Percentiles rank a stretch among this genome's conserved stretches.
phyloP scores from a whole-genome alignment of 2,888 invertebrate genomes.

The Cheiracanthium punctorium region DNA sequence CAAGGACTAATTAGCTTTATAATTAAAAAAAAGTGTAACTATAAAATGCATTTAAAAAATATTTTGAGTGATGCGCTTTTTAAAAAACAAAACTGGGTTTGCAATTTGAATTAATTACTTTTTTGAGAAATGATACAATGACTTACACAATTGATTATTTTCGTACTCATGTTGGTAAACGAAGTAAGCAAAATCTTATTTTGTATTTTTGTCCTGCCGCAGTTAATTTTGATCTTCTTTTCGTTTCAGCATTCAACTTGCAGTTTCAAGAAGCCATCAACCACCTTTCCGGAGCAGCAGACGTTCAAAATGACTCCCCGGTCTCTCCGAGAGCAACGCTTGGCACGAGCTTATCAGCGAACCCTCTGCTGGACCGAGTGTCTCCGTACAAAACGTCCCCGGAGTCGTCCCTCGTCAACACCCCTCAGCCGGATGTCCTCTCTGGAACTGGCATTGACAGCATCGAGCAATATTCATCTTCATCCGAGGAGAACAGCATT shows the following conservation, averaged over 20 bases:
- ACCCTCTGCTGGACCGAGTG: neutral
- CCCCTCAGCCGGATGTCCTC: slow-evolving; percentile 7
- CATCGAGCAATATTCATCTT: slow-evolving; percentile 42
- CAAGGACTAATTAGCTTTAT: too few relatives aligned
- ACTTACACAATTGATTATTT: too few relatives aligned
- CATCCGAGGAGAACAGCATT: slow-evolving; percentile 56
- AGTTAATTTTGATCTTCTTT: neutral
- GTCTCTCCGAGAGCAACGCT: neutral
- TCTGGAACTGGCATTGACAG: slow-evolving; percentile 14
- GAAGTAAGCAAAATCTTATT: too few relatives aligned
- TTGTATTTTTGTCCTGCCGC: too few relatives aligned
- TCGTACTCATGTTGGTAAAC: too few relatives aligned
- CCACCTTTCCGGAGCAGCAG: slow-evolving; percentile 14
- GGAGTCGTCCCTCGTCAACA: slow-evolving; percentile 35
- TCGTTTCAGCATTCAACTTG: slow-evolving; percentile 52
- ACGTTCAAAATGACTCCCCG: slow-evolving; percentile 18
- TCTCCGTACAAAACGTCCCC: slow-evolving; percentile 21
- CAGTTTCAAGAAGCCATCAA: slow-evolving; percentile 23
- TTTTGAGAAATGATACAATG: too few relatives aligned
- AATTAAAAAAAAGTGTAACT: too few relatives aligned
- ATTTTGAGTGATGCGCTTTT: too few relatives aligned
- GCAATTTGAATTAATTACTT: too few relatives aligned
- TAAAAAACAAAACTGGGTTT: too few relatives aligned
- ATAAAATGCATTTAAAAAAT: too few relatives aligned
- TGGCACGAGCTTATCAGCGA: neutral